Percentiles rank a stretch among this genome's conserved stretches.
Evolutionary conservation across 2,113 vertebrate genomes (phyloP).

Genomic region (Chrysemys picta): DNA sequence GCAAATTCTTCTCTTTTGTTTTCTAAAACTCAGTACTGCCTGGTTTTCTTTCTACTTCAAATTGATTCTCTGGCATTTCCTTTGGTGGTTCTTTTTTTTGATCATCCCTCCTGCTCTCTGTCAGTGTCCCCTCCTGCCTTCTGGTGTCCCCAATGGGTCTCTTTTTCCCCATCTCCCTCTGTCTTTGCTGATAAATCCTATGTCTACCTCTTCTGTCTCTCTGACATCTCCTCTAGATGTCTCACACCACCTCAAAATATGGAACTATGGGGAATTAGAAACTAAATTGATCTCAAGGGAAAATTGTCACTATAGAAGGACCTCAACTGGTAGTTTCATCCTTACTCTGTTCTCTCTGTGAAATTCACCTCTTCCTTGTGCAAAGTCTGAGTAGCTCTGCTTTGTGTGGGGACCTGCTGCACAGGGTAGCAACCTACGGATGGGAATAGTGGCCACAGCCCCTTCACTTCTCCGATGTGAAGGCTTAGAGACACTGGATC

Average conservation of each 20-base stretch:
- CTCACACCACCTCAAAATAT: not conserved
- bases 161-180: not conserved
- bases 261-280: not conserved
- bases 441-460: not conserved
- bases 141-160: not conserved
- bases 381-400: not conserved
- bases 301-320: not conserved
- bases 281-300: not conserved
- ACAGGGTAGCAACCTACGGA: not conserved
- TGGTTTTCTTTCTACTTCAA: not conserved
- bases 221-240: not conserved
- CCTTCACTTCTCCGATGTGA: not conserved
- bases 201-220: not conserved
- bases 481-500: not conserved
- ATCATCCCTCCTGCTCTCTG: not conserved
- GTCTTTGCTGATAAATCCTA: not conserved
- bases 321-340: not conserved
- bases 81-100: conserved; percentile 2
- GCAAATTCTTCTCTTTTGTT: not conserved
- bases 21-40: not conserved
- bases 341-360: not conserved
- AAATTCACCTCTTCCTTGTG: not conserved
- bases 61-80: not conserved
- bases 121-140: not conserved
- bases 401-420: fast-evolving